Base-by-base conservation (phyloP, 2,888 invertebrate genomes). In the Xylota segnis region DNA sequence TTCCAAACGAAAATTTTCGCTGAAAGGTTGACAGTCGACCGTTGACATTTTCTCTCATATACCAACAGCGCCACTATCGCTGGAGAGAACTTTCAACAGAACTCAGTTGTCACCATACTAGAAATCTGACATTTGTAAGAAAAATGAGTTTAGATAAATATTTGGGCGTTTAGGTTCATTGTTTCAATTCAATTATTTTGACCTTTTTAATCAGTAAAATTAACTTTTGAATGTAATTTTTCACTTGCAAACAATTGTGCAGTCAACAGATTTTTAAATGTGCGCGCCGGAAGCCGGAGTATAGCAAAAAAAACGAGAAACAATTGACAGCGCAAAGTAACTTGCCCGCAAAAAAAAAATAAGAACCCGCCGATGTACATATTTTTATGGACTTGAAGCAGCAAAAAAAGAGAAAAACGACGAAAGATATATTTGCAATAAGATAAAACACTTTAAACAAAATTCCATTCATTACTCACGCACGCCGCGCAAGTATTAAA, bases 81-180 rank as follows among this genome's bases (percentile, higher is more conserved):
- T n/a, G 56, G 6, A 40, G n/a, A 50, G 76, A 63, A 54, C 12
- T 59, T 52, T 52, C 59, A 16, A 34, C 59, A 68, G 86, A 84
- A 83, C 50, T 29, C 59, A 68, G 68, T 83, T 87, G 81, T 86
- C 84, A 84, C 84, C 74, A 32, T 23, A 70, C 34, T 68, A 47
- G 59, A 68, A 76, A 76, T 54, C 52, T 86, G 86, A 86, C 86
- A 68, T 86, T 86, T 86, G 79, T 66, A 76, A 82, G 84, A 79
- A 84, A 84, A 84, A 81, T 84, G 84, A 86, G 86, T 86, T 86
- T 86, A 86, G 86, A 86, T 86, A 86, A 86, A 86, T 86, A 86
- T 86, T 86, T 86, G 86, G 86, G 86, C 86, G 86, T 86, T 86
- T 86, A 86, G 76, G 86, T 77, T 82, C 82, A 76, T 72, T 71